Evolutionary conservation across 2,888 invertebrate species (phyloP), one percentile per base, ranked within the genome.

Genomic region (Microplitis deprimator): DNA sequence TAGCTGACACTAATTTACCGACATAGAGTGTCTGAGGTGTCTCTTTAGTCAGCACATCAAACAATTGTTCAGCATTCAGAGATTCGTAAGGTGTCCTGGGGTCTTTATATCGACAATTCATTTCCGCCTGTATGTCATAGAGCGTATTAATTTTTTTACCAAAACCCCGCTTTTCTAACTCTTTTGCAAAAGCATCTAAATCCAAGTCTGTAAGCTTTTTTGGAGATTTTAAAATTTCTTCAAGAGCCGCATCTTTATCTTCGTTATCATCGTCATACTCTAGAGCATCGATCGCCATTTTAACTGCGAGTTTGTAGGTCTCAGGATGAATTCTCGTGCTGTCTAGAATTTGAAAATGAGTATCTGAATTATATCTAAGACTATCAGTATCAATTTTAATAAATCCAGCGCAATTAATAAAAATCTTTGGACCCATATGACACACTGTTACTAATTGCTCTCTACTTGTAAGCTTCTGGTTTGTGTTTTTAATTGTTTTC

Each of bases 301-400:
- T 99, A 62, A 99, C 92, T 0, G 99, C 99, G 99, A 99, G 99
- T 87, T 99, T 99, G 89, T 99, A 99, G 0, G 98, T 98, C 91
- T 99, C 99, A 0, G 99, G 99, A 91, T 99, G 99, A 0, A 99
- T 98, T 83, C 99, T 93, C 0, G 99, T 98, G 0, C 98, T 98
- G 87, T 99, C 99, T 73, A 99, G 91, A 1, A 98, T 97, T 91
- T 98, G 96, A 0, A 98, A 96, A 85, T 98, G 98, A 0, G 97
- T 96, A 87, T 98, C 98, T 0, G 98, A 98, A 87, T 96, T 93
- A 85, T 98, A 98, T 1, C 97, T 98, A 67, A 98, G 91, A 80
- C 98, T 97, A 86, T 96, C 97, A 0, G 98, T 98, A 86, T 99
- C 99, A 81, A 99, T 99, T 91, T 97, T 98, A 76, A 99, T 97